phyloP scores from a whole-genome alignment of 2,888 invertebrate species.

The Eupithecia vulgata region DNA sequence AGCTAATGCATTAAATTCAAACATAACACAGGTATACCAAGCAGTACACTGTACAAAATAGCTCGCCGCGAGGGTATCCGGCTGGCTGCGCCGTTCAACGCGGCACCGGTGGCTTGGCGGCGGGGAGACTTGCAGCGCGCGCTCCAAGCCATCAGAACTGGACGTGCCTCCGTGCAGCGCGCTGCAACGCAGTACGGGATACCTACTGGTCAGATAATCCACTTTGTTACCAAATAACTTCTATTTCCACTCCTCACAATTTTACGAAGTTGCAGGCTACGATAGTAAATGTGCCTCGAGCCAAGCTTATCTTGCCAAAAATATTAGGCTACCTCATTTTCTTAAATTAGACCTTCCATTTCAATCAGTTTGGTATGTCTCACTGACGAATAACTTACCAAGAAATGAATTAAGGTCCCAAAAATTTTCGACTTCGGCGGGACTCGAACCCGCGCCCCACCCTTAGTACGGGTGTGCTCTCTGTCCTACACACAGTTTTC shows the following conservation, averaged over 20 bases:
- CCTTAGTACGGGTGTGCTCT: too few species aligned
- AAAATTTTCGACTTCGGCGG: too few species aligned
- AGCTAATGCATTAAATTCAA: not conserved
- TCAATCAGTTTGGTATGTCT: not conserved
- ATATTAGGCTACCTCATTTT: not conserved
- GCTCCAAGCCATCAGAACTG: conserved; percentile 91
- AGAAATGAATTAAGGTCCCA: too few species aligned
- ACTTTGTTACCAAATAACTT: not conserved
- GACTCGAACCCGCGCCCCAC: too few species aligned
- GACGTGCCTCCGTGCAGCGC: conserved; percentile 92
- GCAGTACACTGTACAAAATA: conserved; percentile 95
- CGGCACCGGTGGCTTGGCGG: conserved; percentile 95
- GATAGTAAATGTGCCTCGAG: not conserved
- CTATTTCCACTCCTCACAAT: not conserved
- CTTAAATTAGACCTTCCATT: not conserved
- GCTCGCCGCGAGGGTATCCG: conserved; percentile 95
- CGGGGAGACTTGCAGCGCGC: conserved; percentile 93
- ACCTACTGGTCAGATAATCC: conserved; percentile 86
- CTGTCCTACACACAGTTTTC: too few species aligned
- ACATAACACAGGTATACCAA: conserved; percentile 88
- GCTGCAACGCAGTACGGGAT: conserved; percentile 94
- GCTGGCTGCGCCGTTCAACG: conserved; percentile 94
- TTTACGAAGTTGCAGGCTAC: not conserved
- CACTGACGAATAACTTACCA: too few species aligned
- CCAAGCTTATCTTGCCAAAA: not conserved